Evolutionary conservation across 1,140 invertebrate species (phyloP), one percentile per base, ranked within the genome.

Genomic region (Drosophila sturtevanti): DNA sequence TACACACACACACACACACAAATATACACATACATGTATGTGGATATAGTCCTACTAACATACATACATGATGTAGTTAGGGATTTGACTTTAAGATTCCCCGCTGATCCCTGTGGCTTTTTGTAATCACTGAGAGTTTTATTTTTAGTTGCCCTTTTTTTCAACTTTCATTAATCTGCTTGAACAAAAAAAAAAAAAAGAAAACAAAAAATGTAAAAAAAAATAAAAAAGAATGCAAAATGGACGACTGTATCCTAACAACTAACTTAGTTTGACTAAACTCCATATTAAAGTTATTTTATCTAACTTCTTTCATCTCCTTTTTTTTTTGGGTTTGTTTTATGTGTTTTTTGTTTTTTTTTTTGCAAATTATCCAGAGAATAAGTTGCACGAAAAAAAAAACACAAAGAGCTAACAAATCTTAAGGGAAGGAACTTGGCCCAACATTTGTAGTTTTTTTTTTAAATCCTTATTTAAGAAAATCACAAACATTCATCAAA

Each of bases 101-200:
- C 41, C 41, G 55, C 31, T 65, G 63, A 71, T 75, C 56, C 68
- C 63, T 60, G 63, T 66, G 63, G 68, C 63, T 48, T 71, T 72
- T 74, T 72, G 41, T 48, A 48, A 18, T 21, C 41, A 18, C 41
- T 67, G 63, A 64, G 68, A 72, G 72, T 75, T 71, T 59, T 41
- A 55, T 73, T 62, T 74, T 64, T 34, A 55, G 22, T 27, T 51
- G 51, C 14, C 35, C 34, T 31, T 34, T 59, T 10, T 18, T 54
- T n/a, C 14, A 3, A 27, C 18, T 11, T 44, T 18, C 31, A 48
- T 48, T 35, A 12, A 12, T 38, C 27, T 35, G 5, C 11, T 7
- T 59, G 2, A 21, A 48, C 16, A 48, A 48, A 10, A 48, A 48
- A 1, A 21, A 48, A 48, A 44, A 18, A 18, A n/a, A 18, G 10